Base-by-base conservation (phyloP, 2,888 invertebrate species). In the Eustalomyia histrio region DNA sequence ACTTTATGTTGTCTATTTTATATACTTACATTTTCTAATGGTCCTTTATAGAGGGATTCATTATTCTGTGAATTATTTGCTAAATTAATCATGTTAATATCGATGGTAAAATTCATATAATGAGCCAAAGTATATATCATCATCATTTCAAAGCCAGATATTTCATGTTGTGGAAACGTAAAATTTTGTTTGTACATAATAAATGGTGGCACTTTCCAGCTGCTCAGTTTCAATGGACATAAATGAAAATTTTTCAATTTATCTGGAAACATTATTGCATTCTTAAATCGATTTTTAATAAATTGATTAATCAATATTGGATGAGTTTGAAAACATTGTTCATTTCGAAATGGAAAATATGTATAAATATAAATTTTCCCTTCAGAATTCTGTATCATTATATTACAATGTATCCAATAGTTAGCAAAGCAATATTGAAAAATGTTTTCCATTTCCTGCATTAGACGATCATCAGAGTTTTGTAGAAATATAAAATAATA, bases 401-500 rank as follows among this genome's bases (percentile, higher is more conserved):
- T 55, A 50, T 86, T 88, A 80, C 89, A 88, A 58, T 89, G 86
- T 72, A 88, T 86, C 24, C 88, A 83, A 53, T 86, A 85, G 52
- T 87, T 76, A 14, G 76, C 79, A 86, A 88, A 88, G 69, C 88
- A 88, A 33, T 88, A 88, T 14, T 84, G 83, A 0, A 88, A 84
- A 39, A 88, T 86, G 4, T 64, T 73, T 6, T 85, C 83, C 85
- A 89, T 87, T 17, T 88, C 86, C 7, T 14, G 10, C 3, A 61
- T 68, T 14, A 84, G 55, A 8, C 81, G 71, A 8, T 74, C 76
- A 63, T 88, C 88, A 0, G 83, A 43, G 0, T 84, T 84, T 79
- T 87, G 86, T 17, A 88, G 80, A n/a, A 89, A 86, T 2, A 88
- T 88, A 21, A 86, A 87, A 33, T 88, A 88, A 68, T 84, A 85